Evolutionary conservation across 2,113 vertebrate species (phyloP).

Genomic region (Lates calcarifer): DNA sequence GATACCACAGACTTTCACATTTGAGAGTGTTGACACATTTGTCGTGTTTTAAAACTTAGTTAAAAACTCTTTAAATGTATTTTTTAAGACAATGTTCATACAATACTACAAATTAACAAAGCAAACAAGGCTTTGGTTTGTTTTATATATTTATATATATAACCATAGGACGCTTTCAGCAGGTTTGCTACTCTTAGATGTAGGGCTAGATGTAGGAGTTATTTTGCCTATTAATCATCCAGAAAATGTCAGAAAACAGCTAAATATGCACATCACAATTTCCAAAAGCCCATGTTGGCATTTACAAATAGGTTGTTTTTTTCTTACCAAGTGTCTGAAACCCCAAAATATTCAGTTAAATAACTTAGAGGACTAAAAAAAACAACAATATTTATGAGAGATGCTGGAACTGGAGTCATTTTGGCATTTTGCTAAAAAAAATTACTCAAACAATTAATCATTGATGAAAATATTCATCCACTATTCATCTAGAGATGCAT

Average conservation of each 20-base stretch:
- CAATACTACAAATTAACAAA: not conserved
- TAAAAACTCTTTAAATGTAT: not conserved
- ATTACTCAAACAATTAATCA: not conserved
- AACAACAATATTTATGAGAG: too few species aligned
- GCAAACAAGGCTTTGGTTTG: not conserved
- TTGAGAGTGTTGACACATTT: not conserved
- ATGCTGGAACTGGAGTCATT: not conserved
- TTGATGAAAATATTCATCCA: not conserved
- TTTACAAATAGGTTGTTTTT: not conserved
- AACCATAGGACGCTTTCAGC: too few species aligned
- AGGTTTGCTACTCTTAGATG: not conserved
- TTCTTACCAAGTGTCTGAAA: not conserved
- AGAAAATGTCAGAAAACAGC: too few species aligned
- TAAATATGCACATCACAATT: not conserved
- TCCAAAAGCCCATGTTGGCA: not conserved
- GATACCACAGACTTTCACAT: not conserved
- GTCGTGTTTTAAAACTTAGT: not conserved
- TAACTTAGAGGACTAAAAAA: not conserved
- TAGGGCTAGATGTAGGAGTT: too few species aligned
- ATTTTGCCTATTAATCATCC: too few species aligned
- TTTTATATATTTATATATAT: not conserved
- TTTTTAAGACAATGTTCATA: not conserved
- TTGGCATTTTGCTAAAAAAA: not conserved
- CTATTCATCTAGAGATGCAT: not conserved
- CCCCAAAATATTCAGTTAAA: not conserved